Evolutionary conservation across 2,888 invertebrate genomes (phyloP).

Genomic region (Catocala nupta): DNA sequence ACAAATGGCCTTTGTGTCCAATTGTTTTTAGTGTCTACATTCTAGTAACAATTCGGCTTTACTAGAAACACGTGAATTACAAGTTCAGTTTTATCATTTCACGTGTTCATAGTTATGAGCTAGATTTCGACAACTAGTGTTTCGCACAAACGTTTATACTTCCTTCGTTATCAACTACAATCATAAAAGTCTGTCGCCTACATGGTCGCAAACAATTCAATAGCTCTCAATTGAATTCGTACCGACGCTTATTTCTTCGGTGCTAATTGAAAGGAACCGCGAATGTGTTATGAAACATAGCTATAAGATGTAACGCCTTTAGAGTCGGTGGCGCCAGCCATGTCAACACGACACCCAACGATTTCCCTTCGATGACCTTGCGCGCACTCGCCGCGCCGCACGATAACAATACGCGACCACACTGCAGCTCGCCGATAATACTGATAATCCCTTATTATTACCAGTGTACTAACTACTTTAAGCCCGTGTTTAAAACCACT

Average conservation of each 20-base stretch:
- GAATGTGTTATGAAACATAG: constrained; percentile 71
- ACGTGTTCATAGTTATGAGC: constrained; percentile 35
- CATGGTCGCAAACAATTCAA: constrained; percentile 29
- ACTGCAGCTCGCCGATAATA: constrained; percentile 59
- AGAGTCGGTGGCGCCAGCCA: constrained; percentile 64
- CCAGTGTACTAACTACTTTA: constrained; percentile 39
- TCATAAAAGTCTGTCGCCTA: constrained; percentile 40
- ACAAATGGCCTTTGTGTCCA: constrained; percentile 71
- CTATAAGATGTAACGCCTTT: constrained; percentile 74
- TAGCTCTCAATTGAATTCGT: constrained; percentile 42
- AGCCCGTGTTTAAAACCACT: constrained; percentile 19
- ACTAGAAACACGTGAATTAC: constrained; percentile 46
- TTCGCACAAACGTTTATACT: constrained; percentile 39
- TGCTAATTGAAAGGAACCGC: constrained; percentile 64
- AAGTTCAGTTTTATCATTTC: constrained; percentile 33
- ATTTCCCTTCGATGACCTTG: constrained; percentile 86
- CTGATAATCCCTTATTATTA: constrained; percentile 54
- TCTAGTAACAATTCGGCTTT: constrained; percentile 49
- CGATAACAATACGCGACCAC: constrained; percentile 68
- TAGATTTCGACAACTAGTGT: constrained; percentile 37
- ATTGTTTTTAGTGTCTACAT: constrained; percentile 64
- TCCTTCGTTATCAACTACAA: constrained; percentile 39
- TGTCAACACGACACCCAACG: constrained; percentile 76
- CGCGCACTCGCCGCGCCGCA: constrained; percentile 65
- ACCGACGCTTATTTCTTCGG: constrained; percentile 51